phyloP scores from a whole-genome alignment of 2,113 vertebrate genomes.

The Coreoperca whiteheadi region DNA sequence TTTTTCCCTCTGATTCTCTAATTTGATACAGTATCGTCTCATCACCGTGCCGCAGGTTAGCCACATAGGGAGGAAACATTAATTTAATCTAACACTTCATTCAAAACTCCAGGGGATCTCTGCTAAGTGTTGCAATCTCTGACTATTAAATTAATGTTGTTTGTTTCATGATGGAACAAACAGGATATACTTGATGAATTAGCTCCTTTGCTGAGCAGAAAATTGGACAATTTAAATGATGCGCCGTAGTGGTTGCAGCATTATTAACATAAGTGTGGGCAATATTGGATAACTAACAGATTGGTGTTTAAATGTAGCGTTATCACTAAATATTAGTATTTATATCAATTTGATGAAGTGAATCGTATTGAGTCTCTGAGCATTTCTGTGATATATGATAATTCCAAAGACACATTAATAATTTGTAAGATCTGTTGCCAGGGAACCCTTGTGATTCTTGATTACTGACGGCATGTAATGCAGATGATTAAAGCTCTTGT shows the following conservation, averaged over 20 bases:
- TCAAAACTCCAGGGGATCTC: conserved; percentile 78
- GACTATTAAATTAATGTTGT: conserved; percentile 80
- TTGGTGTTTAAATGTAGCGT: conserved; percentile 40
- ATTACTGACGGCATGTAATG: conserved; percentile 41
- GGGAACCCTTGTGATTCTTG: conserved; percentile 29
- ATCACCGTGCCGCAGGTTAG: conserved; percentile 67
- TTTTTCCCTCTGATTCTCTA: conserved; percentile 73
- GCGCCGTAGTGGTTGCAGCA: background rate
- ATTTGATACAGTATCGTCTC: conserved; percentile 75
- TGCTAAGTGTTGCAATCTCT: conserved; percentile 71
- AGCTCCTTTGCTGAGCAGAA: conserved; percentile 41
- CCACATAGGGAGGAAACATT: conserved; percentile 78
- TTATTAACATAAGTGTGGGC: conserved; percentile 32
- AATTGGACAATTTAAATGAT: conserved; percentile 49
- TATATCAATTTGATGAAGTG: conserved; percentile 38
- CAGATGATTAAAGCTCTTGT: conserved; percentile 26
- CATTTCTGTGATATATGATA: conserved; percentile 41
- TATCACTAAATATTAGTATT: conserved; percentile 46
- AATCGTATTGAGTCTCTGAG: conserved; percentile 48
- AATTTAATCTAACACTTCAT: conserved; percentile 81
- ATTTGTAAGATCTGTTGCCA: conserved; percentile 40
- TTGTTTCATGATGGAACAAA: conserved; percentile 76
- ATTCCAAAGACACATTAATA: conserved; percentile 43
- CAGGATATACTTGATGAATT: conserved; percentile 65
- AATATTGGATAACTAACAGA: conserved; percentile 22